Evolutionary conservation across 2,888 invertebrate species (phyloP).

Genomic region (Habroteleia sp.): DNA sequence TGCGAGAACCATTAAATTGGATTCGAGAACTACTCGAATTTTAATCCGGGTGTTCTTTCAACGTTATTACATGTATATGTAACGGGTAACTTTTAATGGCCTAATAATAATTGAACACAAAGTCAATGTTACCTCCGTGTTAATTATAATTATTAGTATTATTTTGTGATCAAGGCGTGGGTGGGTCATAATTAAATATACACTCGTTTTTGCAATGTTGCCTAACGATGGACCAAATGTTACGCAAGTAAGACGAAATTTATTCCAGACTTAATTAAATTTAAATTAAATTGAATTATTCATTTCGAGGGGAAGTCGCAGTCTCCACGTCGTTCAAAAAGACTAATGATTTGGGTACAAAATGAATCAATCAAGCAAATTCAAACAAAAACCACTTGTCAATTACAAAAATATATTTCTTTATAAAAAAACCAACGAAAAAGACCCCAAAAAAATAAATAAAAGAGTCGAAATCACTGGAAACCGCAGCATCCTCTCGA

Average conservation of each 20-base stretch:
- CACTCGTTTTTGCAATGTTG: constrained; percentile 7
- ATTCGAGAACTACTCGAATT: too few species aligned
- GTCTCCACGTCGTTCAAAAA: background rate
- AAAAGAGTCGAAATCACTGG: background rate
- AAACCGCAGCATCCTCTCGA: background rate
- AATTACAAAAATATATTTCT: constrained; percentile 19
- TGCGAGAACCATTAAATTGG: too few species aligned
- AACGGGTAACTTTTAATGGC: constrained; percentile 16
- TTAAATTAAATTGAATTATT: constrained; percentile 20
- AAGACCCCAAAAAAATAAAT: too few species aligned
- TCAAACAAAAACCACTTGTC: constrained; percentile 8
- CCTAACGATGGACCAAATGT: background rate
- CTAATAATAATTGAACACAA: constrained; percentile 25
- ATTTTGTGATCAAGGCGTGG: constrained; percentile 9
- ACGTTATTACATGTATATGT: constrained; percentile 1
- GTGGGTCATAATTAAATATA: constrained; percentile 9
- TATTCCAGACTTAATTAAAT: constrained; percentile 11
- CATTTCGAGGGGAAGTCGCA: constrained; percentile 6
- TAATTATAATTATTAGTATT: constrained; percentile 28
- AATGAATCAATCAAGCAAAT: background rate
- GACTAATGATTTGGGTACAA: constrained; percentile 11
- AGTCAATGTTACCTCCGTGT: constrained; percentile 34
- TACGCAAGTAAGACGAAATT: constrained; percentile 14
- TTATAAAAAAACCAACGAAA: background rate
- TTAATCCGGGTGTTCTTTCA: constrained; percentile 2